Conservation (phyloP, 2,888 invertebrate species). For the Eubasilissa splendida region DNA sequence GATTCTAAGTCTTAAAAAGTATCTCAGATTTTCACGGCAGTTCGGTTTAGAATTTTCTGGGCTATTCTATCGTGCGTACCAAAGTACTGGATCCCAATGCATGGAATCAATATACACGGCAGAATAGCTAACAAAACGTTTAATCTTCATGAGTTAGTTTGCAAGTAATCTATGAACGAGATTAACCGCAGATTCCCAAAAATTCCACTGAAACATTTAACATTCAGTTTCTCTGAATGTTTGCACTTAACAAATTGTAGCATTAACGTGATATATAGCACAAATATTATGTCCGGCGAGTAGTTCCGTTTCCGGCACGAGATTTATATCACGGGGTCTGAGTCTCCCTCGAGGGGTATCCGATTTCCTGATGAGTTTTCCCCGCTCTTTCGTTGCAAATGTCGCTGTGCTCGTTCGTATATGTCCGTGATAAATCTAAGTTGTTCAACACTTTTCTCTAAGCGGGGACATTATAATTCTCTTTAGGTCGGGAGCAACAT, state of each 20-base stretch:
- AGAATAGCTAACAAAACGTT: no score
- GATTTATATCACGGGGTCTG: slow-evolving; percentile 9
- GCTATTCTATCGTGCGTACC: no score
- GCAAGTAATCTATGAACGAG: no score
- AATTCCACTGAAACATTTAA: not conserved
- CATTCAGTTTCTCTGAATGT: slow-evolving; percentile 3
- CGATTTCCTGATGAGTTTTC: slow-evolving; percentile 25
- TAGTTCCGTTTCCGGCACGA: slow-evolving; percentile 2
- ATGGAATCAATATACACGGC: no score
- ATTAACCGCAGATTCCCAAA: not conserved
- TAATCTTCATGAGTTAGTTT: no score
- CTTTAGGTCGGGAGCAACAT: not conserved
- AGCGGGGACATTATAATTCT: no score
- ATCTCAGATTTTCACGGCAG: no score
- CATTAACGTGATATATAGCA: slow-evolving; percentile 24
- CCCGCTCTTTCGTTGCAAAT: not conserved
- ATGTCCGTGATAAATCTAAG: not conserved
- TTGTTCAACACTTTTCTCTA: slow-evolving; percentile 1
- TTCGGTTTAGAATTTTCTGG: no score
- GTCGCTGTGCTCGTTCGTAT: not conserved
- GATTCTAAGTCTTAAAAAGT: no score
- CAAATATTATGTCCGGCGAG: slow-evolving; percentile 10
- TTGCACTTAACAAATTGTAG: slow-evolving; percentile 13
- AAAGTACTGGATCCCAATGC: no score
- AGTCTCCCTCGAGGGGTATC: not conserved